Conservation (phyloP, 2,113 vertebrate genomes). For the Crotalus tigris region DNA sequence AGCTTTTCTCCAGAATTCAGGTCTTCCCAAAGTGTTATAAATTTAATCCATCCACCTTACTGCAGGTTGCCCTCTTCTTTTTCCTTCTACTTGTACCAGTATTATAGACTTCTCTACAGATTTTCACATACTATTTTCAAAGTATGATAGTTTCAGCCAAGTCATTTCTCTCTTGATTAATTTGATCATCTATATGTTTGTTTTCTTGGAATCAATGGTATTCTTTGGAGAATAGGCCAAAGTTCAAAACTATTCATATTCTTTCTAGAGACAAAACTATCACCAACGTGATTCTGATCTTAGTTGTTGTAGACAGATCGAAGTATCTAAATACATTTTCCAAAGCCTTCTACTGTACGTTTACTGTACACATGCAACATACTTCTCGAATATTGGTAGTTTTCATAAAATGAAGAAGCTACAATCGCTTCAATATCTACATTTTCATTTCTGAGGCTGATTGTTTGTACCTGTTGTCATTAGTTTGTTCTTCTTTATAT, state of each 20-base stretch:
- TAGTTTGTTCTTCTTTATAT: not conserved
- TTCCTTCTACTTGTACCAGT: not conserved
- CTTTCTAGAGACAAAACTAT: not conserved
- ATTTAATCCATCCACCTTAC: not conserved
- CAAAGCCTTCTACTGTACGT: not conserved
- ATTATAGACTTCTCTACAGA: not conserved
- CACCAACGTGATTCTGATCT: not conserved
- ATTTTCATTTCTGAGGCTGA: too few relatives aligned
- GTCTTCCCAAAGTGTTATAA: not conserved
- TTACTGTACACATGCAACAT: not conserved
- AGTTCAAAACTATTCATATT: not conserved
- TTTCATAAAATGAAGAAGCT: too few relatives aligned
- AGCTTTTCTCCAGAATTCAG: not conserved
- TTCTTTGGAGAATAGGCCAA: not conserved
- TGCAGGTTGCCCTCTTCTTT: not conserved
- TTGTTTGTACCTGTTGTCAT: not conserved
- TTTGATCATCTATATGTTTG: not conserved
- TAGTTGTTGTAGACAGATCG: not conserved
- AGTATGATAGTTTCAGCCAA: not conserved
- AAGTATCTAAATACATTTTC: not conserved
- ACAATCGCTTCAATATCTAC: too few relatives aligned
- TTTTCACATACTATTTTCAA: not conserved
- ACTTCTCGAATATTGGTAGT: not conserved
- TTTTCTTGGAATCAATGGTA: not conserved
- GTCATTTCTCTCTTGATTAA: too few relatives aligned